Base-by-base conservation (phyloP, 2,888 invertebrate species). In the Leptinotarsa peninsularis region DNA sequence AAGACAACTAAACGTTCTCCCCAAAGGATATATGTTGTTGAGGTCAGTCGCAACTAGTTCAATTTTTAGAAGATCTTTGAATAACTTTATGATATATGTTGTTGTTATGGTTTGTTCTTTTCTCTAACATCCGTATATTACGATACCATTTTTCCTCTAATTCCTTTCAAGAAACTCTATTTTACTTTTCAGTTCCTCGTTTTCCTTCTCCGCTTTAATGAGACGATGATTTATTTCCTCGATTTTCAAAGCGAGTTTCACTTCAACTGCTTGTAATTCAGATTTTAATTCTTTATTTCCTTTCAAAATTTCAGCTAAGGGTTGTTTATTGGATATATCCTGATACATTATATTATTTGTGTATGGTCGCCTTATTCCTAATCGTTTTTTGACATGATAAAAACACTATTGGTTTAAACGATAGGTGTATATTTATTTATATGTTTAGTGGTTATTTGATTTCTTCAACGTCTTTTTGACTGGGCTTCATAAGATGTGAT, bases 161-260 rank as follows among this genome's bases (percentile, higher is more conserved):
- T 50, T 50, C 49, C 56, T 56, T n/a, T 56, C 56, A 56, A n/a
- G 3, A 4, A 14, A 3, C n/a, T 56, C 56, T 56, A 56, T 56
- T 56, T 56, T 17, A 18, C 2, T 56, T 56, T 56, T 56, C 56
- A 18, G 56, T 56, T 56, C 56, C 18, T 56, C 56, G 56, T 56
- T 56, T 7, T 56, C 56, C 18, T n/a, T 56, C 18, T 18, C 56
- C 18, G 18, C n/a, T 18, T 56, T 15, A 5, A 56, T 56, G 56
- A 56, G 56, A 15, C 56, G 56, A 56, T 56, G 56, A 56, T 56
- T 56, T 14, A 56, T 56, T 56, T 56, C n/a, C 18, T 56, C 56
- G n/a, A 56, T 56, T 56, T 56, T 56, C 18, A 56, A 18, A 3
- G 56, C 18, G 7, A 56, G 56, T 56, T 56, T 56, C 17, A 14